Evolutionary conservation across 2,888 invertebrate genomes (phyloP), one percentile per base, ranked within the genome.

Genomic region (Crossocerus cetratus): DNA sequence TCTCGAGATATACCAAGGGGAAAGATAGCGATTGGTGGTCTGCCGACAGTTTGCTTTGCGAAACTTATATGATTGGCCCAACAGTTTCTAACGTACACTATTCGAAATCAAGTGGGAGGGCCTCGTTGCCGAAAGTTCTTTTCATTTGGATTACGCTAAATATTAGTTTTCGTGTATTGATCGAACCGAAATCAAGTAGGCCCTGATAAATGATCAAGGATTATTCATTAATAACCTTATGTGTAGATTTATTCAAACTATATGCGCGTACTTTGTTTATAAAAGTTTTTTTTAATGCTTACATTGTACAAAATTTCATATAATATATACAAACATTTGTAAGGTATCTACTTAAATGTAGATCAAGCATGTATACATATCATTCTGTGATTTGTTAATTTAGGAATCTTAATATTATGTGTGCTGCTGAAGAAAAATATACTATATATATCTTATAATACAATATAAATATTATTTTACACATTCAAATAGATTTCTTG

Each of bases 291-390:
- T 63, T 59, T 59, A 13, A 63, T 11, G 44, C 45, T 54, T 74
- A 72, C 59, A 75, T 62, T 66, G 49, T 76, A 76, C 65, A 74
- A 76, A 76, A 70, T 56, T 70, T 67, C 44, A 58, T 23, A 70
- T 64, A 66, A 45, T 69, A 32, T 74, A 76, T 61, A 76, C 66
- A 22, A 8, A 62, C 32, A 11, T 32, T 32, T 32, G 32, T 32
- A 32, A 32, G n/a, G n/a, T n/a, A 32, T 8, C 32, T 32, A 11
- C 32, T 32, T 62, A 49, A 74, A 23, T 14, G 23, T 18, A 67
- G 63, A 69, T 66, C 56, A 61, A 69, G 65, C 18, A 53, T 60
- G 32, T 32, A 32, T 11, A 32, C 11, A 2, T 32, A 32, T n/a
- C n/a, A n/a, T n/a, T n/a, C 5, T 32, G 32, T 32, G 32, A 32